Evolutionary conservation across 2,888 invertebrate genomes (phyloP), one percentile per base, ranked within the genome.

Genomic region (Cantharis rustica): DNA sequence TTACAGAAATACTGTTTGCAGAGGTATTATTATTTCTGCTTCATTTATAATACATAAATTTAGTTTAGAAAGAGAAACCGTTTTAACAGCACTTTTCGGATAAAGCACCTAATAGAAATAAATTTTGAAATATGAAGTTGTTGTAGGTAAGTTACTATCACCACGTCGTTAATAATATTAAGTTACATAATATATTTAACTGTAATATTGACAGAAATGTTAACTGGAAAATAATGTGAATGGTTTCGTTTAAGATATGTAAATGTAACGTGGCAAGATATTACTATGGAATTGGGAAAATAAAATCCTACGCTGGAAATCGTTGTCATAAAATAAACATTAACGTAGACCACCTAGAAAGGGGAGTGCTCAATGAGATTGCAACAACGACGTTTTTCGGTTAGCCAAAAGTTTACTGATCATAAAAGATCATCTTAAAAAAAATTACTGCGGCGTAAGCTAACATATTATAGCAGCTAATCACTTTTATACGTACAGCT

Each of bases 1-100:
- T 68, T 23, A 47, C 72, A 72, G 69, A 75, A 75, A 62, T 75
- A 61, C 68, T 72, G 72, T 75, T 75, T 72, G 72, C 64, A 69
- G 72, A 75, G 75, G 72, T 73, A 73, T 66, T 75, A 75, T 75
- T 72, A 75, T 75, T 75, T 75, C 75, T 75, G 69, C 75, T 75
- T 75, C 75, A 75, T 75, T 75, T 75, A 68, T 75, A 75, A 71
- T 72, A 68, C 63, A 72, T 75, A 75, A 75, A 75, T 75, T 75
- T 69, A 20, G 16, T 66, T 66, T 20, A 23, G 23, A 66, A 66
- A 66, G 64, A 66, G 64, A 66, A 66, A 66, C 13, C 64, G 64
- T 66, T 16, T 66, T 66, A 66, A 20, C 64, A 66, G 64, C 23
- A 66, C 23, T 47, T 47, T 47, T 13, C 47, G 47, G 47, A 47